Evolutionary conservation across 1,140 invertebrate genomes (phyloP).

Genomic region (Aphidius gifuensis): DNA sequence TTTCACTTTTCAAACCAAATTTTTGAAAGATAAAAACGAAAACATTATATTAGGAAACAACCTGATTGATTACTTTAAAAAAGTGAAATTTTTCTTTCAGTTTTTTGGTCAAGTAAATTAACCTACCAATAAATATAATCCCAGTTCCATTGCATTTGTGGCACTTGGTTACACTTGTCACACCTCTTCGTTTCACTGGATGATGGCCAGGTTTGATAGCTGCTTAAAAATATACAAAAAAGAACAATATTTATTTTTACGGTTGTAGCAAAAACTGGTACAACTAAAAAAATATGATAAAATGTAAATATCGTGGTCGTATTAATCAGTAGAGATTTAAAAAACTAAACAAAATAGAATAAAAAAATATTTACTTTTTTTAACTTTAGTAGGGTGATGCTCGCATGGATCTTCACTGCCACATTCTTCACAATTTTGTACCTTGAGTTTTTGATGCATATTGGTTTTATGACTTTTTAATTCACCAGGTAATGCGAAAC

Average conservation of each 20-base stretch:
- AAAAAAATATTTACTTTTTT: conserved; percentile 45
- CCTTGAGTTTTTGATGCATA: conserved; percentile 53
- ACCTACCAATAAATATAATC: conserved; percentile 73
- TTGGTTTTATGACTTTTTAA: conserved; percentile 57
- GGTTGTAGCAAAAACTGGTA: no score
- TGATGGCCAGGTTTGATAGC: conserved; percentile 66
- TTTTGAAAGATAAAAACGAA: background rate
- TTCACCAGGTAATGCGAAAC: conserved; percentile 58
- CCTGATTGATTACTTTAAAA: background rate
- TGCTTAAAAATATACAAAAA: conserved; percentile 30
- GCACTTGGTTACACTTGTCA: conserved; percentile 80
- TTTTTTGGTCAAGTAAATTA: background rate
- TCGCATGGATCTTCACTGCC: conserved; percentile 54
- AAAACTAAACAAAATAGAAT: conserved; percentile 5
- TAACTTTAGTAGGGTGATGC: conserved; percentile 54
- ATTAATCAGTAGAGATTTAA: background rate
- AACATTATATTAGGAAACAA: background rate
- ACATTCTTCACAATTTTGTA: conserved; percentile 53
- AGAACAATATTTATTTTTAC: conserved; percentile 8
- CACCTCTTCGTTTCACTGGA: conserved; percentile 77
- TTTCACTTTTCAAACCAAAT: conserved; percentile 13
- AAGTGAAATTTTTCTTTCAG: conserved; percentile 26
- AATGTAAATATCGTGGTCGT: background rate
- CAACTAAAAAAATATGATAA: background rate
- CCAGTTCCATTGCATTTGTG: conserved; percentile 84